Conservation (phyloP, 1,140 invertebrate genomes). For the Mactra quadrangularis region DNA sequence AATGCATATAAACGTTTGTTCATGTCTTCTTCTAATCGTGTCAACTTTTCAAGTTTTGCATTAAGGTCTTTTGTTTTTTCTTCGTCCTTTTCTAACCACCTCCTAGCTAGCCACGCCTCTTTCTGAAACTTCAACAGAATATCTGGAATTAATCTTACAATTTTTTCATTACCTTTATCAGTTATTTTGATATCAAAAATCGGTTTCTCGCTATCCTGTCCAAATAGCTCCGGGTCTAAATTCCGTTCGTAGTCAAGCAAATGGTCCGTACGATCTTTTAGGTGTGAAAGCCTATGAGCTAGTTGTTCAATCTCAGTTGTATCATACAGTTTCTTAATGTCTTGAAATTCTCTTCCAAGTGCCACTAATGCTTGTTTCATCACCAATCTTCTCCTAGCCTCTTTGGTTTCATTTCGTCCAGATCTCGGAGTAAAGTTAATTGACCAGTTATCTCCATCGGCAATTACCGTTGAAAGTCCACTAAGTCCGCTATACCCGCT, state of each 20-base stretch:
- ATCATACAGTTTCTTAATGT: conserved; percentile 78
- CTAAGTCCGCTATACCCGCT: conserved; percentile 64
- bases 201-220: conserved; percentile 73
- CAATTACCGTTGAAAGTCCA: conserved; percentile 30
- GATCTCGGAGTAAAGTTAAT: conserved; percentile 56
- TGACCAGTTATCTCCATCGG: conserved; percentile 47
- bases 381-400: conserved; percentile 62
- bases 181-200: conserved; percentile 71
- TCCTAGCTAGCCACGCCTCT: conserved; percentile 69
- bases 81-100: conserved; percentile 77
- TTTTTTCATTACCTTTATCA: conserved; percentile 68
- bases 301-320: conserved; percentile 74
- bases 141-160: conserved; percentile 75
- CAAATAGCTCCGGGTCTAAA: conserved; percentile 73
- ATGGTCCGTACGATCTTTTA: conserved; percentile 77
- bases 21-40: conserved; percentile 68
- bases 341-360: conserved; percentile 73
- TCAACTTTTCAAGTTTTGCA: conserved; percentile 69
- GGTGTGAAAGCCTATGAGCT: conserved; percentile 72
- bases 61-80: conserved; percentile 75
- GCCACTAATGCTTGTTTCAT: conserved; percentile 71
- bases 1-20: conserved; percentile 65
- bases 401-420: conserved; percentile 59
- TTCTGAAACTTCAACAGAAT: conserved; percentile 77
- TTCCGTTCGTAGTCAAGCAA: conserved; percentile 75